phyloP scores from a whole-genome alignment of 2,113 vertebrate genomes.

The Scatophagus argus region DNA sequence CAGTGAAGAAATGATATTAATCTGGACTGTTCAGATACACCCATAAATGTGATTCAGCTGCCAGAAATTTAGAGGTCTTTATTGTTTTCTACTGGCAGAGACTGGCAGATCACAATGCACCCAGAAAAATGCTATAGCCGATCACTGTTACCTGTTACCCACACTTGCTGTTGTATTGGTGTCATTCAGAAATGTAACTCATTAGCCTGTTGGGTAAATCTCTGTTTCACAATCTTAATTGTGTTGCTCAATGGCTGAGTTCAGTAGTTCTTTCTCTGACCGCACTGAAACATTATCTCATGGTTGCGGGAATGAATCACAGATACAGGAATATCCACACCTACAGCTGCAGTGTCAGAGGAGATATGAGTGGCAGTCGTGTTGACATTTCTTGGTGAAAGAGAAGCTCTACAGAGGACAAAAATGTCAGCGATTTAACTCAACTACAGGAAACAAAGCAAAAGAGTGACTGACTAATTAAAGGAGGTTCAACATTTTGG shows the following conservation, averaged over 20 bases:
- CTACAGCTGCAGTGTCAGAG: not conserved
- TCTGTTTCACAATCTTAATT: constrained; percentile 11
- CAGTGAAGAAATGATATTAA: not conserved
- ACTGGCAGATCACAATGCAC: not conserved
- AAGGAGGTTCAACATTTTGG: not conserved
- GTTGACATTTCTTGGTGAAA: not conserved
- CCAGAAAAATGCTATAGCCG: not conserved
- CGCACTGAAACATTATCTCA: not conserved
- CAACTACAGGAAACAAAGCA: not conserved
- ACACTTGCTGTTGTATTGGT: not conserved
- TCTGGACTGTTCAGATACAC: not conserved
- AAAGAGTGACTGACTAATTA: not conserved
- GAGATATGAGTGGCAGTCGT: not conserved
- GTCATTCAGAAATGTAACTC: not conserved
- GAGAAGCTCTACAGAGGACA: not conserved
- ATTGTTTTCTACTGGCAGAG: not conserved
- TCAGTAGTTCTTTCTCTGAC: constrained; percentile 1
- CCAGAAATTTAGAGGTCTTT: not conserved
- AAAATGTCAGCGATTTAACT: not conserved
- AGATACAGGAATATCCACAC: not conserved
- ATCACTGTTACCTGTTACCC: not conserved
- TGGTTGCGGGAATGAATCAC: not conserved
- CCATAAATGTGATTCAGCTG: constrained; percentile 14
- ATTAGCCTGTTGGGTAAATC: not conserved
- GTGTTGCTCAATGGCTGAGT: not conserved